Conservation (phyloP, 2,888 invertebrate genomes). For the Hyalella azteca region DNA sequence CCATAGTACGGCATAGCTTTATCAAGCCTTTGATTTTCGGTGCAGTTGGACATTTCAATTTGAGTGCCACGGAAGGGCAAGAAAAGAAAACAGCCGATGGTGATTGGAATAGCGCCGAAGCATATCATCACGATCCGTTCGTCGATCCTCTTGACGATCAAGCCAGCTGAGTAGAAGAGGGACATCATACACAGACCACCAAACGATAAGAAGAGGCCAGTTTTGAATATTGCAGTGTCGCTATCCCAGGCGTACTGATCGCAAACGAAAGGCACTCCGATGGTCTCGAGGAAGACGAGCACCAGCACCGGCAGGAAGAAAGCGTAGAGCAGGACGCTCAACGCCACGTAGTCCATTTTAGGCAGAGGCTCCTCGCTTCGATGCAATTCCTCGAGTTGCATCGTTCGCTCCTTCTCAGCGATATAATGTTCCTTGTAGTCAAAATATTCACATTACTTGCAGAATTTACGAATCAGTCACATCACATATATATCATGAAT, state of each 20-base stretch:
- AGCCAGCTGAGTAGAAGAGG: conserved; percentile 72
- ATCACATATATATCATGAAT: too few species aligned
- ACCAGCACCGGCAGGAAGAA: conserved; percentile 33
- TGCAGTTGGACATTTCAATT: conserved; percentile 33
- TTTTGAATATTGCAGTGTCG: conserved; percentile 76
- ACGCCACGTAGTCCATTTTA: conserved; percentile 2
- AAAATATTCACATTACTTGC: background rate
- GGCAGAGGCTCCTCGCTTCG: background rate
- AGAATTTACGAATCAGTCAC: background rate
- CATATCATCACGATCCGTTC: conserved; percentile 78
- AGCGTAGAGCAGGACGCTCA: conserved; percentile 29
- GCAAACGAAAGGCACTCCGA: conserved; percentile 78
- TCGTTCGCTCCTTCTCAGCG: conserved; percentile 29
- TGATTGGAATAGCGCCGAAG: conserved; percentile 82
- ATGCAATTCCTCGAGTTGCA: background rate
- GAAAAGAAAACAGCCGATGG: conserved; percentile 74
- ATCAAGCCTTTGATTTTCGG: background rate
- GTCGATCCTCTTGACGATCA: conserved; percentile 73
- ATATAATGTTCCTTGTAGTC: conserved; percentile 33
- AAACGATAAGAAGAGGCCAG: conserved; percentile 81
- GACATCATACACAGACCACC: conserved; percentile 79
- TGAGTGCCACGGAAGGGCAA: conserved; percentile 67
- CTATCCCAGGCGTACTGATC: conserved; percentile 88
- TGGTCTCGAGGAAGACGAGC: conserved; percentile 32
- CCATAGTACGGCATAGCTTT: background rate